Percentiles rank a stretch among this genome's conserved stretches.
Evolutionary conservation across 2,113 vertebrate genomes (phyloP).

Genomic region (Phaethornis superciliosus): DNA sequence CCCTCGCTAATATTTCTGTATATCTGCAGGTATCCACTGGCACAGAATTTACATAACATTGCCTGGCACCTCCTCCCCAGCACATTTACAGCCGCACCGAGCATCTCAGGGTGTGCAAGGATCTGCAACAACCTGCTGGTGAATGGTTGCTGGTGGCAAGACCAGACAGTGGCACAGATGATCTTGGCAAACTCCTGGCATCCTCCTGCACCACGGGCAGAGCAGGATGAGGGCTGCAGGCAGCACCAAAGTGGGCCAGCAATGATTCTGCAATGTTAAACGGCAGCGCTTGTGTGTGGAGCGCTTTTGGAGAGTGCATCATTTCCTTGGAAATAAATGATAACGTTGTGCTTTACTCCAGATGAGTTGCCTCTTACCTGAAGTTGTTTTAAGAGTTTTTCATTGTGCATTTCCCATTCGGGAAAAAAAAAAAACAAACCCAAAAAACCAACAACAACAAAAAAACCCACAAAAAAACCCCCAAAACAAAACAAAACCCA

Average conservation of each 20-base stretch:
- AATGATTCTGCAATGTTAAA: not conserved
- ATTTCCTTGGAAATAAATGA: constrained; percentile 56
- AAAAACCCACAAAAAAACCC: too few relatives aligned
- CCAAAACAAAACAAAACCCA: not conserved
- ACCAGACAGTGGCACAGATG: not conserved
- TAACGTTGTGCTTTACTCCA: not conserved
- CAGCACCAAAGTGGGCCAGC: not conserved
- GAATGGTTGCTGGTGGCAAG: not conserved
- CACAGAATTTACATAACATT: not conserved
- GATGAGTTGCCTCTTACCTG: constrained; percentile 35
- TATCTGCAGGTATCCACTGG: not conserved
- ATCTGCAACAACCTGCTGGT: not conserved
- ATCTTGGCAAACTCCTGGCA: not conserved
- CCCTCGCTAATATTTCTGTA: not conserved
- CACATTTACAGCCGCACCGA: not conserved
- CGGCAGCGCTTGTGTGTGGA: not conserved
- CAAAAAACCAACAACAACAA: too few relatives aligned
- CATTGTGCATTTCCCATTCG: constrained; percentile 46
- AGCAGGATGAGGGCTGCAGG: not conserved
- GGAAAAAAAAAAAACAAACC: not conserved
- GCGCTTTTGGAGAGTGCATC: constrained; percentile 4
- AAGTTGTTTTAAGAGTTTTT: constrained; percentile 55
- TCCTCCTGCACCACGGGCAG: not conserved
- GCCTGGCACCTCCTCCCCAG: not conserved
- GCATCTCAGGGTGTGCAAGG: not conserved